Evolutionary conservation across 2,888 invertebrate species (phyloP).

Genomic region (Idaea aversata): DNA sequence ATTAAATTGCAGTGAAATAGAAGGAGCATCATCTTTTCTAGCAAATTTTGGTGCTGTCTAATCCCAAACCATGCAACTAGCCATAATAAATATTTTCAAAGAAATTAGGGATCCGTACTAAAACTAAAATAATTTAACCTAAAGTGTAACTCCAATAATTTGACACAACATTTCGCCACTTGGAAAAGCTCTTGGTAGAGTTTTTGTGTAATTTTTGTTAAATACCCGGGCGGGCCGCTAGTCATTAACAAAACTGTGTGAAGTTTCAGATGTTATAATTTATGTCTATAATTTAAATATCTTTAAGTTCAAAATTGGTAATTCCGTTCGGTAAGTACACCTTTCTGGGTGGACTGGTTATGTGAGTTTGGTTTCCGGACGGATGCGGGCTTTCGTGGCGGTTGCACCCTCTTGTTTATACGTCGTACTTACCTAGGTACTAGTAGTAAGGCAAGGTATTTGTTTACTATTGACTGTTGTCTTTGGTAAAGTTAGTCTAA

Average conservation of each 20-base stretch:
- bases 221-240: no score
- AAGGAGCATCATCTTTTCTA: no score
- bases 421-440: neutral
- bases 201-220: no score
- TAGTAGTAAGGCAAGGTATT: slow-evolving; percentile 9
- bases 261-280: neutral
- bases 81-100: no score
- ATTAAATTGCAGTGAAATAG: neutral
- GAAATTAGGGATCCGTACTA: no score
- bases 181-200: no score
- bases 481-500: slow-evolving; percentile 7
- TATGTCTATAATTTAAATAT: neutral
- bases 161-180: no score
- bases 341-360: slow-evolving; percentile 25
- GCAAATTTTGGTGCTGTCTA: no score
- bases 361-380: slow-evolving; percentile 28
- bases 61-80: no score
- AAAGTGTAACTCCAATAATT: no score
- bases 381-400: slow-evolving; percentile 33
- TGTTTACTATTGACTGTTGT: slow-evolving; percentile 9
- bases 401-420: slow-evolving; percentile 17
- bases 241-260: no score
- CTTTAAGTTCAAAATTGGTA: slow-evolving; percentile 45
- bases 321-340: slow-evolving; percentile 53
- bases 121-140: no score